Conservation (phyloP, 2,888 invertebrate species). For the Plagiodera versicolora region DNA sequence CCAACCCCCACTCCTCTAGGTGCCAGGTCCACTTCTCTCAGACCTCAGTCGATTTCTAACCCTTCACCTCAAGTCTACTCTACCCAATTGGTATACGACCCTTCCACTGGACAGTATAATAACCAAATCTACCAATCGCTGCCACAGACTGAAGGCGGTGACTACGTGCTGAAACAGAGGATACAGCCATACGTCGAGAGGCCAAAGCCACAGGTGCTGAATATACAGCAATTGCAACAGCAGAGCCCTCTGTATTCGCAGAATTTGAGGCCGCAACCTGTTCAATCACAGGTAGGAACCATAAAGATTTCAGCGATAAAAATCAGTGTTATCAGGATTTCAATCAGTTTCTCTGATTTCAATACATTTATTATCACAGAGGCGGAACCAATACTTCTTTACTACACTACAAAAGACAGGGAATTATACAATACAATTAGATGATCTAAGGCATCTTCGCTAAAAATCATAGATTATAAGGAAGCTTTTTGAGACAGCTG, state of each 20-base stretch:
- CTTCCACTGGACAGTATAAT: conserved; percentile 75
- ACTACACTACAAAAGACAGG: too few relatives aligned
- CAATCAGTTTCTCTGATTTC: too few relatives aligned
- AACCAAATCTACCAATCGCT: conserved; percentile 76
- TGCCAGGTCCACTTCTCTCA: conserved; percentile 50
- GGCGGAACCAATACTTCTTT: too few relatives aligned
- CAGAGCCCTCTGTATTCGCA: conserved; percentile 57
- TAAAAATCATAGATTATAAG: too few relatives aligned
- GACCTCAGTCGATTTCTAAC: conserved; percentile 43
- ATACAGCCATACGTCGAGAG: conserved; percentile 74
- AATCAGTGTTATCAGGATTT: too few relatives aligned
- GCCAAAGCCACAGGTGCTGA: conserved; percentile 55
- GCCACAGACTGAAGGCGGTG: conserved; percentile 69
- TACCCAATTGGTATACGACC: conserved; percentile 77
- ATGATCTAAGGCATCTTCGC: too few relatives aligned
- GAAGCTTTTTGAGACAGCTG: too few relatives aligned
- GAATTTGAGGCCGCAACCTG: conserved; percentile 41
- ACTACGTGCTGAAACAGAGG: conserved; percentile 71
- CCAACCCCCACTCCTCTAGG: conserved; percentile 57
- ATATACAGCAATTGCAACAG: conserved; percentile 62
- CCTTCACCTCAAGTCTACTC: conserved; percentile 67
- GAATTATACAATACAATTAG: too few relatives aligned
- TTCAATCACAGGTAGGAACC: conserved; percentile 17
- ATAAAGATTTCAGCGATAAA: too few relatives aligned
- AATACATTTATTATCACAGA: too few relatives aligned